Conservation (phyloP, 2,888 invertebrate species). For the Artemia sinica region DNA sequence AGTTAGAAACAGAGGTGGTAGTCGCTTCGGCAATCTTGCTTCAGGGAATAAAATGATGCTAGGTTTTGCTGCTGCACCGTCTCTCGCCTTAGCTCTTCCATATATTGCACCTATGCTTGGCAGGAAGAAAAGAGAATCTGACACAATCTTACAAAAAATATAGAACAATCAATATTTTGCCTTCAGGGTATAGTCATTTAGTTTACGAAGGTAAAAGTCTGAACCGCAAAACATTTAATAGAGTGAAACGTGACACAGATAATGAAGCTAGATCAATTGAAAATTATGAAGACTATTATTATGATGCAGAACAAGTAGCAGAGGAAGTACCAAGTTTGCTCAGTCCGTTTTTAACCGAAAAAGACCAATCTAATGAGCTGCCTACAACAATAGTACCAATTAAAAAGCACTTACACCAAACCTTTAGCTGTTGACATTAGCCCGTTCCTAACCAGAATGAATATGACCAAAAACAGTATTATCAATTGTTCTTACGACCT, state of each 20-base stretch:
- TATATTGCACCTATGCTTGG: constrained; percentile 5
- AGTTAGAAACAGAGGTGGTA: neutral
- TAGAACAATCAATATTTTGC: neutral
- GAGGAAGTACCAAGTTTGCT: neutral
- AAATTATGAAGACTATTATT: neutral
- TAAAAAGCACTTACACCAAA: neutral
- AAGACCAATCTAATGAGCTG: neutral
- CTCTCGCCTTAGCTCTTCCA: neutral
- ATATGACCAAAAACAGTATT: neutral
- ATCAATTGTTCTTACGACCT: neutral
- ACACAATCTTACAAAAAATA: neutral
- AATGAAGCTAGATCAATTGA: neutral
- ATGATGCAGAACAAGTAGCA: neutral
- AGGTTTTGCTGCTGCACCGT: neutral
- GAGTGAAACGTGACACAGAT: neutral
- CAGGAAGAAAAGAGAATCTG: neutral
- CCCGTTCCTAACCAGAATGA: neutral
- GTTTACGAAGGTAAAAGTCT: neutral
- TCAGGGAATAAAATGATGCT: neutral
- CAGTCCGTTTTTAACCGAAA: constrained; percentile 10
- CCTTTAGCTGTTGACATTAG: neutral
- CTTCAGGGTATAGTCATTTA: neutral
- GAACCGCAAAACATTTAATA: neutral
- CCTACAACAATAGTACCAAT: neutral
- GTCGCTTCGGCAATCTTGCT: neutral